phyloP scores from a whole-genome alignment of 2,888 invertebrate species.

The Chrysopilus asiliformis region DNA sequence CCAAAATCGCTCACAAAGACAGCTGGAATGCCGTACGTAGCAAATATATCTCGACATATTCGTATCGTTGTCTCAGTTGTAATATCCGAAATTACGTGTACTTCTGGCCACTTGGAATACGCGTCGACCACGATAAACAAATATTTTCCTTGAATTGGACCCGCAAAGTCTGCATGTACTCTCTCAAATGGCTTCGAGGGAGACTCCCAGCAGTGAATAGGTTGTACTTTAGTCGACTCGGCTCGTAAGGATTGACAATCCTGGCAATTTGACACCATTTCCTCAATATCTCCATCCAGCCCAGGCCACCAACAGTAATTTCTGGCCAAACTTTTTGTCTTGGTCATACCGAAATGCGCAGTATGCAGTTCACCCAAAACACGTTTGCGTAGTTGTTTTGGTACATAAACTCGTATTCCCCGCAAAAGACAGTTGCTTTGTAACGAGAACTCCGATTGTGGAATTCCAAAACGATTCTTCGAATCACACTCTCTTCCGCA shows the following conservation, averaged over 20 bases:
- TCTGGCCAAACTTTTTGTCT: slow-evolving; percentile 9
- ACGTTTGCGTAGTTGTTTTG: slow-evolving; percentile 9
- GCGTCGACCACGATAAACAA: slow-evolving; percentile 12
- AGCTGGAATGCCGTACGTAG: slow-evolving; percentile 15
- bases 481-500: too few species aligned
- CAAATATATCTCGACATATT: slow-evolving; percentile 15
- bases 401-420: slow-evolving; percentile 15
- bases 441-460: too few species aligned
- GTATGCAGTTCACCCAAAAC: slow-evolving; percentile 7
- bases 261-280: slow-evolving; percentile 9
- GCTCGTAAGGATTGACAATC: slow-evolving; percentile 2
- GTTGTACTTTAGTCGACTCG: slow-evolving; percentile 3
- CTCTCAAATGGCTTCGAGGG: slow-evolving; percentile 13
- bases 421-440: slow-evolving; percentile 15
- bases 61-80: slow-evolving; percentile 7
- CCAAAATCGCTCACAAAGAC: slow-evolving; percentile 15
- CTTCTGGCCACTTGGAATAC: slow-evolving; percentile 16
- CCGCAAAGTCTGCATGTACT: slow-evolving; percentile 13
- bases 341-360: slow-evolving; percentile 3
- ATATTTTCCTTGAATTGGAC: slow-evolving; percentile 1
- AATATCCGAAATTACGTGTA: slow-evolving; percentile 9
- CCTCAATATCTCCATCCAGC: slow-evolving; percentile 14
- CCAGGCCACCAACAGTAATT: slow-evolving; percentile 16
- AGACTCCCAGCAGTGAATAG: slow-evolving; percentile 8
- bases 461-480: too few species aligned